Base-by-base conservation (phyloP, 2,113 vertebrate genomes). In the Carassius auratus region DNA sequence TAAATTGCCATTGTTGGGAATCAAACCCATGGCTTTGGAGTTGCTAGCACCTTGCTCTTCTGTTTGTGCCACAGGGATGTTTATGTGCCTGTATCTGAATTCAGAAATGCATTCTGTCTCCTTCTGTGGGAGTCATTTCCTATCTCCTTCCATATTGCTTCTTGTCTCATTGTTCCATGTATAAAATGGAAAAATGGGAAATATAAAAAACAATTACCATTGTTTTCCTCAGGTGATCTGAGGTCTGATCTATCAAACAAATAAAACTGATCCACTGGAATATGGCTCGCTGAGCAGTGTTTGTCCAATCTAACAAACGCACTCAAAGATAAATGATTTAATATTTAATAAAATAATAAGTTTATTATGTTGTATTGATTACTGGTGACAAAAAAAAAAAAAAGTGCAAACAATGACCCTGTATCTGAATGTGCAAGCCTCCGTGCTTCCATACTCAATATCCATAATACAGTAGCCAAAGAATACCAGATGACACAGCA, bases 311-410 rank as follows among this genome's bases (percentile, higher is more conserved):
- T 23, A 10, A 74, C 5, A 74, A 48, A 12, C 42, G 1, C 38
- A 74, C 36, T 71, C 68, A 71, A 71, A 38, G 36, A 55, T 33
- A n/a, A 77, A 57, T 57, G 15, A 55, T 19, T 76, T 76, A 8
- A 76, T 57, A 1, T 50, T 30, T 30, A 30, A 30, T 30, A 30
- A 30, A 30, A 30, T 30, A 30, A 30, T 30, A 30, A 30, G 45
- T 76, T 55, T 76, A 57, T 77, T 66, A 45, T 59, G 57, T 12
- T 36, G 52, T 36, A n/a, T 59, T 77, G 52, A 77, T 36, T 36
- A 59, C 13, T 77, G 52, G 30, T 59, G 15, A 13, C 14, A 52
- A 30, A 30, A 23, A 23, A n/a, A n/a, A n/a, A n/a, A n/a, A 71
- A 17, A n/a, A 36, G 33, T 3, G 17, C 15, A 57, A 36, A 77